Percentiles rank a stretch among this genome's conserved stretches.
Conservation (phyloP, 2,888 invertebrate species). For the Eueremaeus valkanovi region DNA sequence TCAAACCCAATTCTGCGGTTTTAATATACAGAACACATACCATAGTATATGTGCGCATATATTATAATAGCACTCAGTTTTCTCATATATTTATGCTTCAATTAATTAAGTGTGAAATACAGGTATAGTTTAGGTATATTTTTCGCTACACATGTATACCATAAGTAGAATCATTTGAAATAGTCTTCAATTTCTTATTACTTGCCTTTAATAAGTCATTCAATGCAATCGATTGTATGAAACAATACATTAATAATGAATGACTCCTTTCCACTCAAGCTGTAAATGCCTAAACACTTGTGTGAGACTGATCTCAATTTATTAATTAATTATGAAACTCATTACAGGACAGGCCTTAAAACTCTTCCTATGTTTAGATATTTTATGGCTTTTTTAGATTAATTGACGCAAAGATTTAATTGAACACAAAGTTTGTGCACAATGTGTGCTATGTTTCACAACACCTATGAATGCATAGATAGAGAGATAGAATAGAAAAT, state of each 20-base stretch:
- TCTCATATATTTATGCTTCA: conserved; percentile 21
- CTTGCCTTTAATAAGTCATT: not conserved
- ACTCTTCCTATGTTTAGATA: not conserved
- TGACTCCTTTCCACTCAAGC: conserved; percentile 14
- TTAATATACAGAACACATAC: too few relatives aligned
- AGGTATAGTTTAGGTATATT: not conserved
- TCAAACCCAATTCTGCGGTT: too few relatives aligned
- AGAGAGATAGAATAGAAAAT: too few relatives aligned
- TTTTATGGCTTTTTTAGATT: not conserved
- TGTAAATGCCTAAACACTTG: too few relatives aligned
- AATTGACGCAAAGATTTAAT: too few relatives aligned
- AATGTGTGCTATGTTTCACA: too few relatives aligned
- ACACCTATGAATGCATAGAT: too few relatives aligned
- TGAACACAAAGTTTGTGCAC: too few relatives aligned
- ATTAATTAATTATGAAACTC: conserved; percentile 27
- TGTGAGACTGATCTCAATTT: not conserved
- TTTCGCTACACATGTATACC: not conserved
- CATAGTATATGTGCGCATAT: too few relatives aligned
- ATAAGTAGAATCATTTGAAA: not conserved
- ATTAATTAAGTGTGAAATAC: conserved; percentile 31
- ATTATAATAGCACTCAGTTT: not conserved
- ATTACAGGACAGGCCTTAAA: not conserved
- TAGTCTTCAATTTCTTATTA: not conserved
- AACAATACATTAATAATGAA: conserved; percentile 9
- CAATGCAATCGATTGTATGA: not conserved